phyloP scores from a whole-genome alignment of 2,888 invertebrate genomes.

The Monopis laevigella region DNA sequence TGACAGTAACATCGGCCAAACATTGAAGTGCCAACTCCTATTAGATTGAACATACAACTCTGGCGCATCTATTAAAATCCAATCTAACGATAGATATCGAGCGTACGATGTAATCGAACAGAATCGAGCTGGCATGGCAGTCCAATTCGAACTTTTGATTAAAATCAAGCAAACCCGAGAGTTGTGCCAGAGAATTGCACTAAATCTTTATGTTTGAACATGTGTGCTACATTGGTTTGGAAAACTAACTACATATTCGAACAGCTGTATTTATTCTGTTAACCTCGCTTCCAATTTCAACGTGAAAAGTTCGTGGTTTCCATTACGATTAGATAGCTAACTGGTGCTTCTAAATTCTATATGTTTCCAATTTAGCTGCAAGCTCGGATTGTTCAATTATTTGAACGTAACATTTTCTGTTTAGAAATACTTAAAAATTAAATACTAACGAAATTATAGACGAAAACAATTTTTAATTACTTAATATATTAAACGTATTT shows the following conservation, averaged over 20 bases:
- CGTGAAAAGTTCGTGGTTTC: background rate
- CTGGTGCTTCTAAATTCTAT: too few relatives aligned
- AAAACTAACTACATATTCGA: slow-evolving; percentile 1
- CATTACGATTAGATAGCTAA: too few relatives aligned
- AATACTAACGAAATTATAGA: too few relatives aligned
- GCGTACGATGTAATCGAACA: slow-evolving; percentile 20
- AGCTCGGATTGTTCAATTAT: too few relatives aligned
- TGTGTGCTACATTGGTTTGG: slow-evolving; percentile 2
- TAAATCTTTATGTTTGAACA: slow-evolving; percentile 5
- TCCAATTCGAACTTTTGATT: slow-evolving; percentile 66
- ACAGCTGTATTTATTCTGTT: slow-evolving; percentile 5
- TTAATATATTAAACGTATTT: too few relatives aligned
- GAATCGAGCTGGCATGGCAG: slow-evolving; percentile 28
- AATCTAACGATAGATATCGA: slow-evolving; percentile 35
- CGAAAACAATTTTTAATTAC: too few relatives aligned
- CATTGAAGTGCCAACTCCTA: slow-evolving; percentile 50
- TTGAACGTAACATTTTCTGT: too few relatives aligned
- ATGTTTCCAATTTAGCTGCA: too few relatives aligned
- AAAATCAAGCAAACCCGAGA: slow-evolving; percentile 58
- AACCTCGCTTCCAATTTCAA: slow-evolving; percentile 1
- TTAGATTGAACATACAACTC: slow-evolving; percentile 54
- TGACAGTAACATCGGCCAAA: slow-evolving; percentile 42
- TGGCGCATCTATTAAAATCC: slow-evolving; percentile 44
- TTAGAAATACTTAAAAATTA: too few relatives aligned
- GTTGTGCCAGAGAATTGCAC: slow-evolving; percentile 7